Evolutionary conservation across 2,113 vertebrate genomes (phyloP), one percentile per base, ranked within the genome.

Genomic region (Burhinus bistriatus): DNA sequence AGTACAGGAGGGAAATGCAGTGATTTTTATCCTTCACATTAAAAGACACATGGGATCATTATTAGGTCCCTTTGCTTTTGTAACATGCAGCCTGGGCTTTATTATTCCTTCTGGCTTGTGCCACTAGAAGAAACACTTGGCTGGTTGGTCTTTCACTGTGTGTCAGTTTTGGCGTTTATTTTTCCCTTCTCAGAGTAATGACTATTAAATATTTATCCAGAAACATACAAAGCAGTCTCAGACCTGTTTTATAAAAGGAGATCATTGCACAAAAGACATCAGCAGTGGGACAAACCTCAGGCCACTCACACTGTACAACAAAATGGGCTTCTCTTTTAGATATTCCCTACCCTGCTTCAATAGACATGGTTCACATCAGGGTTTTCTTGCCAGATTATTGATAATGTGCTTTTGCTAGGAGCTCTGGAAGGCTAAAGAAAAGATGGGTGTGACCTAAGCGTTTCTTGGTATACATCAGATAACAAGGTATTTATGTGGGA

Each of bases 21-120:
- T 38, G 52, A 49, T 58, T 89, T 88, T 95, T 95, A 85, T 90
- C 38, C 66, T 72, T 92, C 38, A 45, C 82, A 93, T 96, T 93
- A 89, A 66, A 95, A 73, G 19, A 42, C 64, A 91, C 45, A 86
- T 71, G 52, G 93, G 76, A 95, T 66, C 58, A 47, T 57, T 83
- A 73, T 49, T 27, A 59, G 15, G 14, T 26, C 29, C 30, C 26
- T 72, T 89, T 76, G 32, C 21, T 54, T 36, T 44, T 59, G 58
- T 85, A 90, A 65, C 25, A 47, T 6, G 1, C 49, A 80, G 55
- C 20, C n/a, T 81, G 42, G 45, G 62, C 34, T 88, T 95, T 93
- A 88, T 59, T 87, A 18, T 29, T 79, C 12, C 38, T 20, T 78
- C 36, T 94, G 61, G n/a, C 38, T 95, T 90, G 9, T 90, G 38